phyloP scores from a whole-genome alignment of 2,797 vertebrate genomes.

The Cossypha caffra region DNA sequence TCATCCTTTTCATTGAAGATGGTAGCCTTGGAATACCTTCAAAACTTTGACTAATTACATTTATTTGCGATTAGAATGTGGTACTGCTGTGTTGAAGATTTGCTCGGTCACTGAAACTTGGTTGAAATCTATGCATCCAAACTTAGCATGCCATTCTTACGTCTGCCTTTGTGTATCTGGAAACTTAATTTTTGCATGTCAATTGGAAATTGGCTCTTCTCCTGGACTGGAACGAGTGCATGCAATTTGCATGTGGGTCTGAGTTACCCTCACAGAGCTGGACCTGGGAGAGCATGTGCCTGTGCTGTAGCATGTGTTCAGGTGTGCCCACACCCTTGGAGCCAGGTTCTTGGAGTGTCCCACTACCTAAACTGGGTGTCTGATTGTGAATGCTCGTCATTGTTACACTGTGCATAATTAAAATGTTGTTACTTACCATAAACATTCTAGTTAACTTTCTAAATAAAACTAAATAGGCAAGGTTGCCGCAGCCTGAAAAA shows the following conservation, averaged over 20 bases:
- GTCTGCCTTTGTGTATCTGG: constrained; percentile 47
- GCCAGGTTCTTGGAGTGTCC: background rate
- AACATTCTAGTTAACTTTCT: constrained; percentile 40
- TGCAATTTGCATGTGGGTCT: constrained; percentile 39
- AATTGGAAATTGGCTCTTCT: constrained; percentile 21
- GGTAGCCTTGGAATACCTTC: constrained; percentile 43
- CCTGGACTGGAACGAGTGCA: constrained; percentile 40
- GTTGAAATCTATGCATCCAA: constrained; percentile 31
- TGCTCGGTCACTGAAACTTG: constrained; percentile 30
- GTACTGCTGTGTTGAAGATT: constrained; percentile 23
- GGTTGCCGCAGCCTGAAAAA: constrained; percentile 26
- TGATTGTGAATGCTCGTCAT: constrained; percentile 30
- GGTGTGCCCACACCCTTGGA: background rate
- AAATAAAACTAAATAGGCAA: constrained; percentile 50
- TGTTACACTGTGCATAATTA: constrained; percentile 55
- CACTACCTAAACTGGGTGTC: background rate
- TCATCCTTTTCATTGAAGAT: constrained; percentile 49
- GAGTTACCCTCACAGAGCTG: background rate
- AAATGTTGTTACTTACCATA: constrained; percentile 38
- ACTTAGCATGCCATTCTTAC: constrained; percentile 44
- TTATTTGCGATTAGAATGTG: constrained; percentile 26
- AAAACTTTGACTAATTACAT: constrained; percentile 7
- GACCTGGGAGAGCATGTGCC: constrained; percentile 28
- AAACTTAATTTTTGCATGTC: constrained; percentile 58
- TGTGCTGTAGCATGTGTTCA: constrained; percentile 39